phyloP scores from a whole-genome alignment of 2,797 vertebrate species.

The Eutrigla gurnardus region DNA sequence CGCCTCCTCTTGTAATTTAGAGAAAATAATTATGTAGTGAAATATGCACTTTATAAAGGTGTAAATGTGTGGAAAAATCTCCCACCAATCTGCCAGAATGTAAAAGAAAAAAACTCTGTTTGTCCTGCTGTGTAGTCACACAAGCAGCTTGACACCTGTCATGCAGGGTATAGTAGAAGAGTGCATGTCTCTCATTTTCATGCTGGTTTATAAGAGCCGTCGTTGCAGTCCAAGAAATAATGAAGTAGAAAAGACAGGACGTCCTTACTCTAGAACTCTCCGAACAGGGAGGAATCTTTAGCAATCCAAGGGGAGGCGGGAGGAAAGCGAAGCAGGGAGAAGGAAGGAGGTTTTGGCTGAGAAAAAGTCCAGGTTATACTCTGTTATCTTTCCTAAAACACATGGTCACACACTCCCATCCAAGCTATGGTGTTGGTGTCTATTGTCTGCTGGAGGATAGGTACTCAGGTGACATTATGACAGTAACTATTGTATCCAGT shows the following conservation, averaged over 20 bases:
- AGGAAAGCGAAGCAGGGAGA: constrained; percentile 22
- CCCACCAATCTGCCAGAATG: neutral
- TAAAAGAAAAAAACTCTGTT: constrained; percentile 24
- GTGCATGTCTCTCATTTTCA: constrained; percentile 20
- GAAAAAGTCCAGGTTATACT: constrained; percentile 44
- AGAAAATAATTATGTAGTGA: constrained; percentile 23
- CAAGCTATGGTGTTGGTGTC: constrained; percentile 29
- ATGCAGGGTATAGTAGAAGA: constrained; percentile 18
- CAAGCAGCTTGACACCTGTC: constrained; percentile 33
- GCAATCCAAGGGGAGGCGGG: constrained; percentile 36
- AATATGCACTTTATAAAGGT: constrained; percentile 21
- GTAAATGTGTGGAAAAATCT: constrained; percentile 24
- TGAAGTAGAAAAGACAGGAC: constrained; percentile 12
- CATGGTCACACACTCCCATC: constrained; percentile 33
- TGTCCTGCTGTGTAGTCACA: neutral
- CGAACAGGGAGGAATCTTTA: constrained; percentile 38
- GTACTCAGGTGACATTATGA: constrained; percentile 57
- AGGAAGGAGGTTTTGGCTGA: constrained; percentile 11
- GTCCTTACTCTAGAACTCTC: neutral
- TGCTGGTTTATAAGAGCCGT: constrained; percentile 26
- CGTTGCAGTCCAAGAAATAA: constrained; percentile 26
- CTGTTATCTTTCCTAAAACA: constrained; percentile 57
- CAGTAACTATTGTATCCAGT: constrained; percentile 69
- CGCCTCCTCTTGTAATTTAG: constrained; percentile 41
- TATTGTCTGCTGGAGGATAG: constrained; percentile 56